phyloP scores from a whole-genome alignment of 2,797 vertebrate genomes.

The Tapirus indicus region DNA sequence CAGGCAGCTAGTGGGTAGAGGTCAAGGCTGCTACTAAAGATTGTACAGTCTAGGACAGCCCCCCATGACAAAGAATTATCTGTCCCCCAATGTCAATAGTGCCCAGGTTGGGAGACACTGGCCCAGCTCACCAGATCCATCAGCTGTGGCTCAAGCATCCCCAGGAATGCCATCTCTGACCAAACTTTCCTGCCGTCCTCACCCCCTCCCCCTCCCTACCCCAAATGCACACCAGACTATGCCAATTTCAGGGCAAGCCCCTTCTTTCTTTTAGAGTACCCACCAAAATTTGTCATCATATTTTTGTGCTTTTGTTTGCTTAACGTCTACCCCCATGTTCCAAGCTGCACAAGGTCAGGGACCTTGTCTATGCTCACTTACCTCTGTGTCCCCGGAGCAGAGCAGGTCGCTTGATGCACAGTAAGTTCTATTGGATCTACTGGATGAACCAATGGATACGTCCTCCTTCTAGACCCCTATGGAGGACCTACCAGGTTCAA shows the following conservation, averaged over 20 bases:
- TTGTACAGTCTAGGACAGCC: neutral
- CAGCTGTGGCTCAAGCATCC: neutral
- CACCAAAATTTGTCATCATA: neutral
- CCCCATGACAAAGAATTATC: neutral
- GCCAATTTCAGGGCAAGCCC: neutral
- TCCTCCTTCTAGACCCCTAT: neutral
- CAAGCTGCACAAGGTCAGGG: neutral
- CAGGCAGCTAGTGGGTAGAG: neutral
- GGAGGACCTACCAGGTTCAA: neutral
- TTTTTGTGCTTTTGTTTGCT: neutral
- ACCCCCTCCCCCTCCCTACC: neutral
- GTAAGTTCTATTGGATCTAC: neutral
- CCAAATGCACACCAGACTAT: neutral
- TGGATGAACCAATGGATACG: neutral
- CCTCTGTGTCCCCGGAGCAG: neutral
- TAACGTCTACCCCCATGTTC: neutral
- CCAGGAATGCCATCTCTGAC: fast-evolving
- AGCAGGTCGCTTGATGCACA: neutral
- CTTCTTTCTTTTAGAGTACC: neutral
- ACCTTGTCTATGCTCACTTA: neutral
- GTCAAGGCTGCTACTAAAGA: neutral
- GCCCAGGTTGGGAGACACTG: neutral
- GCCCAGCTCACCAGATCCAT: neutral
- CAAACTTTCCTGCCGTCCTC: neutral
- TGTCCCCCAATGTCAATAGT: neutral